Evolutionary conservation across 2,113 vertebrate species (phyloP), one percentile per base, ranked within the genome.

Genomic region (Oceanodroma tethys): DNA sequence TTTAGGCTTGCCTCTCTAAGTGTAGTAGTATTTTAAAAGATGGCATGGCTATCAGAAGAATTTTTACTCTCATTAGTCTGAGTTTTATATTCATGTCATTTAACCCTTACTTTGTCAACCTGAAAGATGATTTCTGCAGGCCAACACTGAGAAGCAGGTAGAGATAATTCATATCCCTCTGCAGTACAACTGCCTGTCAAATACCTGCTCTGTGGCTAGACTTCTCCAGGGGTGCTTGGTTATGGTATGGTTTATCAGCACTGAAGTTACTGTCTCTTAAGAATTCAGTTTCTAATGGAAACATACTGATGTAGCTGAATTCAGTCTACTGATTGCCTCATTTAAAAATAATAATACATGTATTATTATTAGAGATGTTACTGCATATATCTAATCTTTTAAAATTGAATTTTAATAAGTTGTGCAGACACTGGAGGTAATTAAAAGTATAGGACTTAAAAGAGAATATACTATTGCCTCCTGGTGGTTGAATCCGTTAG

Each of bases 381-480:
- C 59, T 70, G 47, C 60, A 34, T 63, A 32, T 63, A 47, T 34
- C 25, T 72, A 16, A 36, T 96, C 30, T 94, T 79, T 92, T 52
- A 60, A 58, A 92, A 42, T 12, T 50, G 84, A 91, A 79, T 71
- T 83, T 67, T 83, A 63, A 21, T 81, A n/a, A 86, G 43, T 25
- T 58, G 3, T 84, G 22, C 78, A 66, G 86, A 80, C 36, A 38
- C 16, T 86, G 59, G 65, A 90, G 76, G 65, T 63, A 94, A 91
- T 71, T 38, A 55, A 74, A 92, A 86, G 29, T 34, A 16, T 13
- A 26, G 16, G 20, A 36, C 83, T 93, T 95, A 60, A 83, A 75
- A 79, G 58, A 53, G 78, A 55, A 94, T 83, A 63, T 95, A 30
- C 59, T 85, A 1, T 95, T 98, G 97, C 95, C 97, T 97, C 94